These are phyloP conservation scores for Champsocephalus esox DNA, from an alignment of 2,797 vertebrate species.

Conservation along the genomic window DNA sequence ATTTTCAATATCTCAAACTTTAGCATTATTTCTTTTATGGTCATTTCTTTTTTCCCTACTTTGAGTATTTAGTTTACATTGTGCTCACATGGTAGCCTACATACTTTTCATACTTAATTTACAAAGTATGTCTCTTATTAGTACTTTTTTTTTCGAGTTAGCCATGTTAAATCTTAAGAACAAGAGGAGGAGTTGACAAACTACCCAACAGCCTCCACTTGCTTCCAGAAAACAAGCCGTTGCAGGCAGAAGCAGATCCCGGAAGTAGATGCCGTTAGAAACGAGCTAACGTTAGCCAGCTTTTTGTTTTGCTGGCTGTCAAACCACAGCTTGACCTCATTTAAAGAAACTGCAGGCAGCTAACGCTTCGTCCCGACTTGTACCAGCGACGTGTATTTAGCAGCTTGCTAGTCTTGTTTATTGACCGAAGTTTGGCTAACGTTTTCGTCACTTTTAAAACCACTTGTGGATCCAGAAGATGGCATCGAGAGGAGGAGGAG, in stretches of 20 bases:
- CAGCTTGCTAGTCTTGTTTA: neutral
- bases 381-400: neutral
- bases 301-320: slow-evolving; percentile 76
- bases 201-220: slow-evolving; percentile 19
- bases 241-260: slow-evolving; percentile 56
- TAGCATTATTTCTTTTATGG: too few relatives aligned
- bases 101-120: too few relatives aligned
- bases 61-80: neutral
- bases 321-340: slow-evolving; percentile 43
- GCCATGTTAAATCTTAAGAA: neutral
- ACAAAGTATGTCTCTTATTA: too few relatives aligned
- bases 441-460: slow-evolving; percentile 47
- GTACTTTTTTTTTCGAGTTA: too few relatives aligned
- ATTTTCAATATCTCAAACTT: too few relatives aligned
- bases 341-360: neutral
- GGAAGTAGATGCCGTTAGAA: slow-evolving; percentile 68
- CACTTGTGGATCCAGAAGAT: slow-evolving; percentile 73
- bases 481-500: slow-evolving; percentile 82
- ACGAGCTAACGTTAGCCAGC: slow-evolving; percentile 74
- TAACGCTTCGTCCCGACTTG: neutral
- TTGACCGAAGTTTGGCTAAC: neutral
- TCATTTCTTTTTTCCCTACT: too few relatives aligned
- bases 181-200: slow-evolving; percentile 53
- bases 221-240: slow-evolving; percentile 30
- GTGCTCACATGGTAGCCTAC: neutral